Percentiles rank a stretch among this genome's conserved stretches.
Evolutionary conservation across 2,797 vertebrate genomes (phyloP).

Genomic region (Avahi laniger): DNA sequence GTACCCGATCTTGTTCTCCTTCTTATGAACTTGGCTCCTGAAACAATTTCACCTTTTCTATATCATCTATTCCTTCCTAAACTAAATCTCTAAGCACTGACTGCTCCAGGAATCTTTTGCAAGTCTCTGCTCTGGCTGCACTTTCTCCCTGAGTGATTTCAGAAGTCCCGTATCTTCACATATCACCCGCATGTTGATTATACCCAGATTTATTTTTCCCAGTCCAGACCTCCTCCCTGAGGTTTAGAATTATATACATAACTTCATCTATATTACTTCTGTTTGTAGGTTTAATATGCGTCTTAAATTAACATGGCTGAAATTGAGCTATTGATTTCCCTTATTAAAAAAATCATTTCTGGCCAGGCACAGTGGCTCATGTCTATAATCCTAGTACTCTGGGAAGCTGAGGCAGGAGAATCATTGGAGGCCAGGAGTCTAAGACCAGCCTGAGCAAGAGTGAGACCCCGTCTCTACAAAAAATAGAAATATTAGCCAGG

Average conservation of each 20-base stretch:
- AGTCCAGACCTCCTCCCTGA: background rate
- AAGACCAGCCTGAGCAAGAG: no score
- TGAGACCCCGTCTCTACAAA: no score
- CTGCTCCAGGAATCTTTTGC: background rate
- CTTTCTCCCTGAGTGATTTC: background rate
- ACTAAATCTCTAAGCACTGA: background rate
- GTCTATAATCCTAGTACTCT: no score
- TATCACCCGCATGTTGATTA: background rate
- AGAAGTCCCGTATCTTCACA: background rate
- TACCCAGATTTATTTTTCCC: background rate
- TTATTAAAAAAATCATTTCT: background rate
- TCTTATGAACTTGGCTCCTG: background rate
- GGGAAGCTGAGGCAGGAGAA: no score
- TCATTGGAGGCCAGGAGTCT: no score
- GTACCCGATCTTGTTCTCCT: background rate
- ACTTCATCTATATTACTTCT: background rate
- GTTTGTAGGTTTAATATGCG: background rate
- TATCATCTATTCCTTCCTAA: conserved; percentile 1
- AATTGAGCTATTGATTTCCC: background rate
- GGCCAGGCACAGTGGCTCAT: no score
- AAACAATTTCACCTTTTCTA: background rate
- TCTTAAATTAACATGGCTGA: background rate
- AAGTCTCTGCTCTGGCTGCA: background rate
- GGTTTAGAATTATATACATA: background rate
- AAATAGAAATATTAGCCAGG: no score